phyloP scores from a whole-genome alignment of 2,113 vertebrate genomes.

The Raja brachyura region DNA sequence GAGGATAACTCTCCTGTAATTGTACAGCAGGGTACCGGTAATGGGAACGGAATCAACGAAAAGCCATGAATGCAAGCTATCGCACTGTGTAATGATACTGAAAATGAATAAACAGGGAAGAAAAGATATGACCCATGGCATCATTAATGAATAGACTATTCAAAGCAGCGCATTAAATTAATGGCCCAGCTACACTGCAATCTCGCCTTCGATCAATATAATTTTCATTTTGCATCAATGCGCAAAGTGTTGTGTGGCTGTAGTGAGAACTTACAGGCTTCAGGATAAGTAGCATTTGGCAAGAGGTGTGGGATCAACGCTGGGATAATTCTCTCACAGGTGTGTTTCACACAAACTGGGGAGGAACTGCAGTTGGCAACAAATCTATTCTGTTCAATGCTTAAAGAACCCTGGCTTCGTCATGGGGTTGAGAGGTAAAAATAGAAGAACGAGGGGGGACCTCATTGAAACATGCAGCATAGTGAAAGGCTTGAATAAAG shows the following conservation, averaged over 20 bases:
- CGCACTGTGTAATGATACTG: slow-evolving; percentile 24
- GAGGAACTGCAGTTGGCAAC: not conserved
- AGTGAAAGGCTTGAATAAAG: too few species aligned
- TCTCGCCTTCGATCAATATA: not conserved
- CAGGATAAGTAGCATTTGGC: not conserved
- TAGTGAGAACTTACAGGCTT: not conserved
- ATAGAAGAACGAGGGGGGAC: too few species aligned
- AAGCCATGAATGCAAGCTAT: not conserved
- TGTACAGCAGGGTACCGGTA: not conserved
- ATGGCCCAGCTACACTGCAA: not conserved
- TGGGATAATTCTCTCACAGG: not conserved
- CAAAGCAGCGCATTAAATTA: not conserved
- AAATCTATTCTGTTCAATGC: not conserved
- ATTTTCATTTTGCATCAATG: not conserved
- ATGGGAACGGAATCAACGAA: slow-evolving; percentile 16
- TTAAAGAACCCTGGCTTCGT: not conserved
- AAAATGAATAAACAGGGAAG: slow-evolving; percentile 34
- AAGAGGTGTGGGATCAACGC: not conserved
- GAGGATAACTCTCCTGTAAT: too few species aligned
- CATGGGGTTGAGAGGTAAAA: too few species aligned
- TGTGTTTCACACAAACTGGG: not conserved
- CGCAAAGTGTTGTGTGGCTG: not conserved
- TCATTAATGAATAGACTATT: slow-evolving; percentile 27
- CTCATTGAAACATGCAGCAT: too few species aligned
- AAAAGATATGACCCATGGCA: slow-evolving; percentile 25